phyloP scores from a whole-genome alignment of 1,140 invertebrate genomes.

The Meloidogyne exigua region DNA sequence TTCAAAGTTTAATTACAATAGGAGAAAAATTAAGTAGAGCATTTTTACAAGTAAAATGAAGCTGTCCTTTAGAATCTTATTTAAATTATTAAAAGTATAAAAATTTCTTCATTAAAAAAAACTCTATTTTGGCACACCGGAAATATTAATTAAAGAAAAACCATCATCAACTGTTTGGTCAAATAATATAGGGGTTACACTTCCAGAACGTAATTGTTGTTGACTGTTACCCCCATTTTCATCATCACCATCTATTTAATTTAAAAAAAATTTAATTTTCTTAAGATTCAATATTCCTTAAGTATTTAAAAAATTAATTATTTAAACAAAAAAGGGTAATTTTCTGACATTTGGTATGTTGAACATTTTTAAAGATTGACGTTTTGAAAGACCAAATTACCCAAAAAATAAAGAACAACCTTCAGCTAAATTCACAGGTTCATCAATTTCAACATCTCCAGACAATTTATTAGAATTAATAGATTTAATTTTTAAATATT shows the following conservation, averaged over 20 bases:
- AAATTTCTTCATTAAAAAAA: not conserved
- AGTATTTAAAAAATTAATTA: no score
- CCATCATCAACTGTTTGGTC: conserved; percentile 5
- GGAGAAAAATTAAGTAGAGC: no score
- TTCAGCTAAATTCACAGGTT: conserved; percentile 10
- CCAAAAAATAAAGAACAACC: not conserved
- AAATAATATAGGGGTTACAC: not conserved
- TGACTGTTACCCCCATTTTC: conserved; percentile 3
- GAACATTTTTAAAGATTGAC: no score
- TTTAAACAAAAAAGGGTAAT: no score
- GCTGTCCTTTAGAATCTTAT: no score
- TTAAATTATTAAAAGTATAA: not conserved
- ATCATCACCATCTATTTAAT: conserved; percentile 23
- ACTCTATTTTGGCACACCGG: not conserved
- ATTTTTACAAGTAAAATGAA: no score
- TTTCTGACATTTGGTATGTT: no score
- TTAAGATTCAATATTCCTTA: no score
- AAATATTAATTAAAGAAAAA: conserved; percentile 15
- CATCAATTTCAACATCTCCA: not conserved
- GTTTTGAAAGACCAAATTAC: no score
- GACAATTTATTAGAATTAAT: not conserved
- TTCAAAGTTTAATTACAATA: not conserved
- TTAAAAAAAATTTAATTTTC: no score
- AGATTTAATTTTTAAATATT: not conserved
- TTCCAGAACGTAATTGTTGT: not conserved